Conservation (phyloP, 2,113 vertebrate species). For the Hirundichthys speculiger region DNA sequence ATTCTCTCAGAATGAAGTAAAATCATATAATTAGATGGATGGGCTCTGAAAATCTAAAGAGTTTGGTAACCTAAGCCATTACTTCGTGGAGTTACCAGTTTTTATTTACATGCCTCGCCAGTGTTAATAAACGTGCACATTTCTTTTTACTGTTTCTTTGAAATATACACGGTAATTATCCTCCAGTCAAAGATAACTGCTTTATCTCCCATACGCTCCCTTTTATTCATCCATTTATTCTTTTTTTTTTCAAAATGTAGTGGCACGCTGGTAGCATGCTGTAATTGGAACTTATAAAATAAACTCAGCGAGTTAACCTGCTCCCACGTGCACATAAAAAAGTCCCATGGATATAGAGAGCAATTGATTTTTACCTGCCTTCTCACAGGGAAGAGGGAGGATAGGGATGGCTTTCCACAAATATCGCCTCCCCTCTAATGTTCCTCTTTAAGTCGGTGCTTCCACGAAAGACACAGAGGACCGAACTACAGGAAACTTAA, state of each 20-base stretch:
- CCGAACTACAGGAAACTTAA: constrained; percentile 47
- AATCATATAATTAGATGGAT: too few species aligned
- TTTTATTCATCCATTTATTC: constrained; percentile 45
- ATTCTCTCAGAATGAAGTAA: too few species aligned
- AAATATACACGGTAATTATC: constrained; percentile 59
- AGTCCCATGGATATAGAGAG: constrained; percentile 75
- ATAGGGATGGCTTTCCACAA: constrained; percentile 78
- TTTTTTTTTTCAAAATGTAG: constrained; percentile 24
- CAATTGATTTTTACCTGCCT: constrained; percentile 82
- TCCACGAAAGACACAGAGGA: constrained; percentile 46
- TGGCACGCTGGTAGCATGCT: constrained; percentile 73
- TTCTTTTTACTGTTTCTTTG: constrained; percentile 15
- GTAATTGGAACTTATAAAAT: constrained; percentile 83
- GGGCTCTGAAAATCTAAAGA: too few species aligned
- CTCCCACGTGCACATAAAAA: constrained; percentile 83
- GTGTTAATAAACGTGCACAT: constrained; percentile 37
- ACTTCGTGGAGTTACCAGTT: constrained; percentile 19
- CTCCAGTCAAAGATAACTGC: constrained; percentile 62
- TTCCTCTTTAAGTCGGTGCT: constrained; percentile 47
- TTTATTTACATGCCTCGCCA: constrained; percentile 42
- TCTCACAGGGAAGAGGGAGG: constrained; percentile 74
- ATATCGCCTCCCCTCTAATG: constrained; percentile 79
- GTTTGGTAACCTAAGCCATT: too few species aligned
- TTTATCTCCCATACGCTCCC: constrained; percentile 65
- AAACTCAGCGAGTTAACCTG: constrained; percentile 64